phyloP scores from a whole-genome alignment of 2,888 invertebrate species.

The Dromius quadrimaculatus region DNA sequence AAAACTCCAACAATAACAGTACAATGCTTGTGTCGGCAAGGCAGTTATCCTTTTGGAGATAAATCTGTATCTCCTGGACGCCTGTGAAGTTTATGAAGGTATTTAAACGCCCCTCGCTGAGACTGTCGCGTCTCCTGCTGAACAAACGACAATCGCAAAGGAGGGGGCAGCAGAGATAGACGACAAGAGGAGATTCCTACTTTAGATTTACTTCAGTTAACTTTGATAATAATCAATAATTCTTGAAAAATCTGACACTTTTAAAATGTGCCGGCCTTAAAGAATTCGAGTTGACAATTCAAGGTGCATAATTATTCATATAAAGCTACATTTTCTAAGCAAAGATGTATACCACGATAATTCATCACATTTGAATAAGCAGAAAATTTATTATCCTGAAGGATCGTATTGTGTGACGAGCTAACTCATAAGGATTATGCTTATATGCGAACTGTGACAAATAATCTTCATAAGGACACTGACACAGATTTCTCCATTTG shows the following conservation, averaged over 20 bases:
- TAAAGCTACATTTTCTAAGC: background rate
- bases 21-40: no score
- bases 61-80: no score
- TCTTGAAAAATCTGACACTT: background rate
- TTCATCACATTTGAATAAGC: conserved; percentile 49
- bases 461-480: conserved; percentile 12
- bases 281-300: conserved; percentile 10
- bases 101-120: no score
- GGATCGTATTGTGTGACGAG: conserved; percentile 31
- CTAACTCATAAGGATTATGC: conserved; percentile 40
- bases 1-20: background rate
- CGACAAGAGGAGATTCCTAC: no score
- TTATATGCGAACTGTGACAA: conserved; percentile 15
- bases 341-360: conserved; percentile 34
- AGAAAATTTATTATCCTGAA: conserved; percentile 47
- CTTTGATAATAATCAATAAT: background rate
- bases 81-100: no score
- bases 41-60: no score
- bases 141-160: background rate
- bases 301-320: conserved; percentile 30
- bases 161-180: background rate
- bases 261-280: background rate
- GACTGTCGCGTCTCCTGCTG: background rate
- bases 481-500: background rate
- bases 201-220: no score